phyloP scores from a whole-genome alignment of 2,113 vertebrate species.

The Orientallactaga bullata region DNA sequence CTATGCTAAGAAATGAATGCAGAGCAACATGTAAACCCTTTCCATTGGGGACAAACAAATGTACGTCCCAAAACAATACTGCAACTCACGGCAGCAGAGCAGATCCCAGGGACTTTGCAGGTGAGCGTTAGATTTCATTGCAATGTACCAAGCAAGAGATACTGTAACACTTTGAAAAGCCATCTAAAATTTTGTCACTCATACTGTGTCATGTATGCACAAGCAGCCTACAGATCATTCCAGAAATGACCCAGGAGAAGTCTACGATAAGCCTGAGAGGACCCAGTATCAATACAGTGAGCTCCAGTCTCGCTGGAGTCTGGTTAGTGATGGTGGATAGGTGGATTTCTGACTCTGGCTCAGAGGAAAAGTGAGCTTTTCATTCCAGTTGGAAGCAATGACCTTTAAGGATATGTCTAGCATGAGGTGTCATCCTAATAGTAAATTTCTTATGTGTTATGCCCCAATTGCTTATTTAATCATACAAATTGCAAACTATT shows the following conservation, averaged over 20 bases:
- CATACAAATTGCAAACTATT: slow-evolving; percentile 47
- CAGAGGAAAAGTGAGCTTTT: slow-evolving; percentile 20
- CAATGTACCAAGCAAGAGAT: neutral
- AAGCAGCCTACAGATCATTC: slow-evolving; percentile 44
- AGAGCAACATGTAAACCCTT: slow-evolving; percentile 82
- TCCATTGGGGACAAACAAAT: slow-evolving; percentile 78
- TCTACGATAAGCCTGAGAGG: slow-evolving; percentile 58
- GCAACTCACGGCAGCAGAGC: slow-evolving; percentile 34
- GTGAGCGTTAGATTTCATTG: slow-evolving; percentile 67
- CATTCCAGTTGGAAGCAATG: neutral
- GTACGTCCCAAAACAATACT: slow-evolving; percentile 75
- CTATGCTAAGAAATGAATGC: slow-evolving; percentile 77
- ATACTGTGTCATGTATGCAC: slow-evolving; percentile 16
- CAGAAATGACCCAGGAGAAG: slow-evolving; percentile 65
- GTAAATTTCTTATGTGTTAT: slow-evolving; percentile 65
- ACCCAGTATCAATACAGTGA: neutral
- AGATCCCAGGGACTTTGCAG: slow-evolving; percentile 66
- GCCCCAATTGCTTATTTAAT: slow-evolving; percentile 80
- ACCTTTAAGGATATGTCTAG: slow-evolving; percentile 31
- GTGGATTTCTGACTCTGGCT: slow-evolving; percentile 5
- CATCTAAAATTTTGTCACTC: slow-evolving; percentile 77
- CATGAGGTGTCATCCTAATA: neutral
- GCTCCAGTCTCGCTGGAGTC: slow-evolving; percentile 39
- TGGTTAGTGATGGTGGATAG: neutral
- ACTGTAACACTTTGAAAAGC: slow-evolving; percentile 72